Percentiles rank a stretch among this genome's conserved stretches.
phyloP scores from a whole-genome alignment of 2,113 vertebrate genomes.

The Ciconia maguari region DNA sequence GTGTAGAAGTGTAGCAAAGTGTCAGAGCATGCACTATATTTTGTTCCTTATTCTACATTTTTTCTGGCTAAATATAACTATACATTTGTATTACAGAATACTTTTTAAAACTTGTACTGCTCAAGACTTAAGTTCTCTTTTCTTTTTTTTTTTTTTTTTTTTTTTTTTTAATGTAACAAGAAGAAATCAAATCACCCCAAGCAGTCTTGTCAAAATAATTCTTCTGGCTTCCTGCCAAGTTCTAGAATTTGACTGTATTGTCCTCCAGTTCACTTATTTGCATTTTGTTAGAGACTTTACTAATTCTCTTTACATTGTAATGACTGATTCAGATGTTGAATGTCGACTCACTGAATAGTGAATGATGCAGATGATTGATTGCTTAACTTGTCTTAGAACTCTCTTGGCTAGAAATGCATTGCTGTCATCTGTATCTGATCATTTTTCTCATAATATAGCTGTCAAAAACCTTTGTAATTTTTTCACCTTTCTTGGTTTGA shows the following conservation, averaged over 20 bases:
- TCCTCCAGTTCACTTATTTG: conserved; percentile 65
- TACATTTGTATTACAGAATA: not conserved
- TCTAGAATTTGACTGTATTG: conserved; percentile 59
- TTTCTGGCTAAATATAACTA: not conserved
- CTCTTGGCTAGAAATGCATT: conserved; percentile 22
- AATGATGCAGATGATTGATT: conserved; percentile 36
- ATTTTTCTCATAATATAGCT: conserved; percentile 35
- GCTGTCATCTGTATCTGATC: conserved; percentile 41
- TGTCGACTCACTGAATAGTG: conserved; percentile 28
- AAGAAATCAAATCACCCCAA: conserved; percentile 29
- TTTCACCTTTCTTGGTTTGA: conserved; percentile 28
- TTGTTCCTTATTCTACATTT: not conserved
- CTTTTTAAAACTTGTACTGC: not conserved
- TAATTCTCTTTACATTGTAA: conserved; percentile 69
- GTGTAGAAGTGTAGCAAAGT: not conserved
- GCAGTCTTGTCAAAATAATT: conserved; percentile 55
- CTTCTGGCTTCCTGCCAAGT: conserved; percentile 54
- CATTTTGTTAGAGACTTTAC: conserved; percentile 67
- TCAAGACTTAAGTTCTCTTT: not conserved
- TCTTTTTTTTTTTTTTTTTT: not conserved
- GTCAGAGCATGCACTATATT: not conserved
- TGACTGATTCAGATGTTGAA: conserved; percentile 67
- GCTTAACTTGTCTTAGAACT: conserved; percentile 29
- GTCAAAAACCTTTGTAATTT: conserved; percentile 39
- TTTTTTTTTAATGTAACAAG: not conserved